phyloP scores from a whole-genome alignment of 2,797 vertebrate species.

The Macroramphosus scolopax region DNA sequence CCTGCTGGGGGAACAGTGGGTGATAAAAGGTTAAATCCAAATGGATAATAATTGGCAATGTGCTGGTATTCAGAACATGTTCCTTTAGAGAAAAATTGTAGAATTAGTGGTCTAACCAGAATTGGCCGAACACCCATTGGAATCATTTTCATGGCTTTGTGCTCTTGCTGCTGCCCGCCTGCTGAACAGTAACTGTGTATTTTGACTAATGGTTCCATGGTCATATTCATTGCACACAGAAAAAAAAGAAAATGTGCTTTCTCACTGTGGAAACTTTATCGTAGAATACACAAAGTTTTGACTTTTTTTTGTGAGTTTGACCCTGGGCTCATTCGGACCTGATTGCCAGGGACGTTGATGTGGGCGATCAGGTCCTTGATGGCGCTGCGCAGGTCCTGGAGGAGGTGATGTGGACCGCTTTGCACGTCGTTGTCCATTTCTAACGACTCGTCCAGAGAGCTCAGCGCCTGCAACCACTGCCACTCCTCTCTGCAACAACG shows the following conservation, averaged over 20 bases:
- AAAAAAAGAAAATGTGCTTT: not conserved
- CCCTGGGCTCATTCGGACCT: conserved; percentile 72
- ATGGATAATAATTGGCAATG: conserved; percentile 40
- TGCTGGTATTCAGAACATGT: conserved; percentile 47
- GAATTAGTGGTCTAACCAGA: conserved; percentile 60
- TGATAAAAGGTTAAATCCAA: conserved; percentile 36
- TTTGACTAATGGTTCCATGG: conserved; percentile 21
- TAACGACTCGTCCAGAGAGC: conserved; percentile 74
- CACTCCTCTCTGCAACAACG: conserved; percentile 85
- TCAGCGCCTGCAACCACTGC: conserved; percentile 88
- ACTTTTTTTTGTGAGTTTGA: too few relatives aligned
- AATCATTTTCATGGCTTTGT: conserved; percentile 34
- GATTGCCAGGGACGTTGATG: conserved; percentile 83
- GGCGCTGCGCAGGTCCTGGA: conserved; percentile 83
- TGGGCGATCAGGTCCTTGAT: conserved; percentile 84
- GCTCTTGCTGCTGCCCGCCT: conserved; percentile 31
- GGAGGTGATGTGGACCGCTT: conserved; percentile 78
- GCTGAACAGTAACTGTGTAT: conserved; percentile 22
- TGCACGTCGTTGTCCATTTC: conserved; percentile 75
- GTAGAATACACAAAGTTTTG: too few relatives aligned
- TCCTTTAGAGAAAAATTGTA: conserved; percentile 50
- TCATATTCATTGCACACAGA: conserved; percentile 18
- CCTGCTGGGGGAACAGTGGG: conserved; percentile 15
- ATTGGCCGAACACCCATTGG: conserved; percentile 39
- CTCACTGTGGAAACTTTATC: not conserved